Evolutionary conservation across 2,113 vertebrate species (phyloP), one percentile per base, ranked within the genome.

Genomic region (Guaruba guarouba): DNA sequence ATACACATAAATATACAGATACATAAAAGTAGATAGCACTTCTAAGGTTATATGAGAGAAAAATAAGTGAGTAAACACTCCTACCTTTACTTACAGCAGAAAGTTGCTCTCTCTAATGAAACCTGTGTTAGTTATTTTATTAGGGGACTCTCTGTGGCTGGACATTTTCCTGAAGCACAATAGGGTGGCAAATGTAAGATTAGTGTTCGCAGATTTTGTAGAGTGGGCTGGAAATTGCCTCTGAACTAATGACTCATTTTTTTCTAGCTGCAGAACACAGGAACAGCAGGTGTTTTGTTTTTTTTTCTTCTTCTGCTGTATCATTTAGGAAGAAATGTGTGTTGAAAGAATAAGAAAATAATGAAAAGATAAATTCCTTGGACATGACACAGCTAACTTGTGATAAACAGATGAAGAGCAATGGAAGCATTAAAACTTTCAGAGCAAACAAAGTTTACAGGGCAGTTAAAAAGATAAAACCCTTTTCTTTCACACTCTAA

Each of bases 161-260:
- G 88, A 85, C 57, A 44, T 79, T 68, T 73, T 91, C 52, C 66
- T 89, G 54, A 79, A 91, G 86, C 20, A 82, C 39, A 76, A 18
- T 4, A 35, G 37, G n/a, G 18, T 82, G 43, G 63, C 35, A 82
- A 90, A 95, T 24, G 17, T 54, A 86, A 92, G 73, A 74, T 80
- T 82, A 90, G 44, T 0, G 2, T 71, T 93, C 74, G 84, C 78
- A 92, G 74, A 83, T 95, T 96, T 88, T 90, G 24, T 71, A 92
- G 44, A 96, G 95, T 96, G 89, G 93, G 96, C 51, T 95, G 78
- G 71, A 86, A 96, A 68, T 75, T 81, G 87, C 82, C 61, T 61
- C 43, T 96, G 94, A 94, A 95, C 91, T 95, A 91, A 90, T 96
- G 96, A 97, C 82, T 97, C 88, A 96, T 94, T 94, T 91, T 91